Conservation (phyloP, 1,140 invertebrate species). For the Araneus ventricosus region DNA sequence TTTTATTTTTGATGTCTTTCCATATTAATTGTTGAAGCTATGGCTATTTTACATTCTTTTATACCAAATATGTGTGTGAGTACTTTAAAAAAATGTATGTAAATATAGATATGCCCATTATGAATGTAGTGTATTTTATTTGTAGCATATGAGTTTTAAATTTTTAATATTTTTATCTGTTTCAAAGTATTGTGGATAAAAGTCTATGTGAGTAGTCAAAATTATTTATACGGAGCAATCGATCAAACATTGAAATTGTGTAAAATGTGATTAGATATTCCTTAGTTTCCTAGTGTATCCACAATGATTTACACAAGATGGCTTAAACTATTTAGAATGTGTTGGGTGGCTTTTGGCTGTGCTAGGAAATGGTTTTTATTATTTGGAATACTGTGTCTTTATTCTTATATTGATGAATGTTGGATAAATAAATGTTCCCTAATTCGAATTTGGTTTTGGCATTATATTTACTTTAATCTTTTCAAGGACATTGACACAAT, state of each 20-base stretch:
- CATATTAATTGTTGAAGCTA: neutral
- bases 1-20: neutral
- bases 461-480: neutral
- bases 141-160: neutral
- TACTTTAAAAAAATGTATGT: neutral
- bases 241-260: slow-evolving; percentile 12
- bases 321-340: neutral
- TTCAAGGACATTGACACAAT: too few relatives aligned
- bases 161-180: neutral
- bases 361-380: neutral
- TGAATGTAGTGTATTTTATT: neutral
- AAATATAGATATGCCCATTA: neutral
- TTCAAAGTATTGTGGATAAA: neutral
- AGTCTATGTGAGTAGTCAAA: neutral
- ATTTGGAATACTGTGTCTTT: neutral
- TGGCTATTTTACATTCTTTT: neutral
- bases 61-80: neutral
- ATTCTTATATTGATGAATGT: slow-evolving; percentile 14
- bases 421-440: neutral
- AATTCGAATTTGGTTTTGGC: neutral
- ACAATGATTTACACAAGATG: neutral
- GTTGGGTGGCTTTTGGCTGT: neutral
- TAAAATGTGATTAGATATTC: neutral
- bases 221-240: neutral
- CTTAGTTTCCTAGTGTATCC: neutral